Evolutionary conservation across 1,140 invertebrate genomes (phyloP).

Genomic region (Andrena cerasifolii): DNA sequence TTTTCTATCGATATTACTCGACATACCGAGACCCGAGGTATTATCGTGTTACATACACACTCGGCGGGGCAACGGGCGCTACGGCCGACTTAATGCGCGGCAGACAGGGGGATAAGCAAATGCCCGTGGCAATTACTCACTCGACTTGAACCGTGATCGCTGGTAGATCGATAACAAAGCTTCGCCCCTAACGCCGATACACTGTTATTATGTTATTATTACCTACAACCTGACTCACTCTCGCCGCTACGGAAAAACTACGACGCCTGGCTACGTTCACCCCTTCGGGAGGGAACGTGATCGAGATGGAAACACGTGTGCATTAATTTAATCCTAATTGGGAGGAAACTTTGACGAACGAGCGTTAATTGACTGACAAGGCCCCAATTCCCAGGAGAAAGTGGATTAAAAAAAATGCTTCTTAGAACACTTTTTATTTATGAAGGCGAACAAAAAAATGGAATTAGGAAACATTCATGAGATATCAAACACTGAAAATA

Average conservation of each 20-base stretch:
- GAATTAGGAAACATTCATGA: too few species aligned
- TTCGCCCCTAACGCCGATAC: slow-evolving; percentile 43
- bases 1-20: slow-evolving; percentile 46
- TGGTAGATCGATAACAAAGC: slow-evolving; percentile 60
- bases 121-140: slow-evolving; percentile 59
- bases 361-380: slow-evolving; percentile 5
- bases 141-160: slow-evolving; percentile 40
- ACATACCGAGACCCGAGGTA: slow-evolving; percentile 30
- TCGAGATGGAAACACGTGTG: background rate
- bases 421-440: too few species aligned
- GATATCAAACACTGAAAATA: too few species aligned
- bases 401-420: too few species aligned
- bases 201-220: slow-evolving; percentile 63
- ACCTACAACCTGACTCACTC: slow-evolving; percentile 32
- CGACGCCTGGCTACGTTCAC: background rate
- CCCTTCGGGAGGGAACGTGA: background rate
- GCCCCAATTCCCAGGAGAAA: background rate
- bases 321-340: slow-evolving; percentile 16
- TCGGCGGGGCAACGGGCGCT: too few species aligned
- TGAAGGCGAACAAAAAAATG: too few species aligned
- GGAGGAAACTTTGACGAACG: too few species aligned
- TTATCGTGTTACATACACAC: slow-evolving; percentile 48
- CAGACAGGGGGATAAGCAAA: slow-evolving; percentile 41
- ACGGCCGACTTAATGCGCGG: slow-evolving; percentile 8
- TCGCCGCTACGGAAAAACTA: slow-evolving; percentile 1